phyloP scores from a whole-genome alignment of 2,113 vertebrate species.

The Otis tarda region DNA sequence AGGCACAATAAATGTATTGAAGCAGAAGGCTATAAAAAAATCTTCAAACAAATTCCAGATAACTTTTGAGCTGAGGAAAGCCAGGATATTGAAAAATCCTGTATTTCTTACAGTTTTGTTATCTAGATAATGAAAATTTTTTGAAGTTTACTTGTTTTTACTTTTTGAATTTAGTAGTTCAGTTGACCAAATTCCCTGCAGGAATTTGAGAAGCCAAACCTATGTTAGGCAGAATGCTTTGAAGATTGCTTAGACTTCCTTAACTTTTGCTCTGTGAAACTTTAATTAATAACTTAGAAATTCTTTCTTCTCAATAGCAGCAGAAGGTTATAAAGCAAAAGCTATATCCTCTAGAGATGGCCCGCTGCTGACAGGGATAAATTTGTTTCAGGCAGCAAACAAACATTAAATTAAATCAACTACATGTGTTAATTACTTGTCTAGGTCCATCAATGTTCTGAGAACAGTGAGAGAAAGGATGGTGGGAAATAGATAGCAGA shows the following conservation, averaged over 20 bases:
- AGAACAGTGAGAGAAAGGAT: neutral
- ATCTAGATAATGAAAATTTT: neutral
- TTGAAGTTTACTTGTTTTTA: neutral
- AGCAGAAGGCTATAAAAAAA: neutral
- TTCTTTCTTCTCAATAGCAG: neutral
- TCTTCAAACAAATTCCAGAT: neutral
- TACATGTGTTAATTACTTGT: neutral
- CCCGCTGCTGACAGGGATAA: neutral
- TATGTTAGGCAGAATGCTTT: neutral
- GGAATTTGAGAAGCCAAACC: neutral
- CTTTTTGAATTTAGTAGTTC: neutral
- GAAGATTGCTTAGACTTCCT: neutral
- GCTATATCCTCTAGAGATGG: neutral
- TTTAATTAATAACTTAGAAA: neutral
- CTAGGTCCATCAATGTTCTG: neutral
- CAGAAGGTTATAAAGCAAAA: neutral
- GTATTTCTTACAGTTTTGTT: neutral
- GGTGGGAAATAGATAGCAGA: neutral
- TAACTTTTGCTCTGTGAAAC: neutral
- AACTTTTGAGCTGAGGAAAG: neutral
- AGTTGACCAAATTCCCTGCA: neutral
- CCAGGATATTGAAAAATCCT: no score
- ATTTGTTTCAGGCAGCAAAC: neutral
- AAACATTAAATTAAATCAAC: conserved; percentile 2
- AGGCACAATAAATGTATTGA: neutral